Conservation (phyloP, 2,797 vertebrate genomes). For the Pseudopleuronectes americanus region DNA sequence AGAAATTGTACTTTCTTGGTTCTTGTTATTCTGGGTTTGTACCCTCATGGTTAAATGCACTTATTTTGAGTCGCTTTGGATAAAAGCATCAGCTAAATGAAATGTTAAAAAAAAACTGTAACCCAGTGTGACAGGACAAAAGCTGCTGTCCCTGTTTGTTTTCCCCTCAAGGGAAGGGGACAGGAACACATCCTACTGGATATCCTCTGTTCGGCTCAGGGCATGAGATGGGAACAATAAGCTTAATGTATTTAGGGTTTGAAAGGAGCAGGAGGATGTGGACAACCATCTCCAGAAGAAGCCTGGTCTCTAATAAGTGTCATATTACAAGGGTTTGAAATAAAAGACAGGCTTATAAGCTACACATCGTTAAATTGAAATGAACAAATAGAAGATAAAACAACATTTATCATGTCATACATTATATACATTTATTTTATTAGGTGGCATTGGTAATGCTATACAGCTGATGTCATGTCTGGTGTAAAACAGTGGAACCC, state of each 20-base stretch:
- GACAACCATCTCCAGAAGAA: constrained; percentile 29
- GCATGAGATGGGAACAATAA: constrained; percentile 63
- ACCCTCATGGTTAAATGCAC: no score
- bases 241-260: constrained; percentile 24
- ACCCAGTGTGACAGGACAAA: constrained; percentile 60
- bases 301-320: constrained; percentile 11
- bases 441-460: constrained; percentile 2
- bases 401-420: background rate
- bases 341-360: constrained; percentile 11
- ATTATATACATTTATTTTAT: background rate
- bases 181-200: constrained; percentile 77
- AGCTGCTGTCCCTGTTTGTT: constrained; percentile 69
- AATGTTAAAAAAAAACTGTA: constrained; percentile 9
- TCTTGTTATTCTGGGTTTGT: no score
- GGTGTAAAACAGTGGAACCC: background rate
- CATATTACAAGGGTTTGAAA: constrained; percentile 12
- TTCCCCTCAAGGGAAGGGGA: constrained; percentile 60
- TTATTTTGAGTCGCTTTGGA: no score
- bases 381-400: constrained; percentile 18
- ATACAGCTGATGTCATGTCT: constrained; percentile 9
- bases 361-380: constrained; percentile 9
- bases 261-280: constrained; percentile 27
- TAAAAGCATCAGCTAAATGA: no score
- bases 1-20: no score
- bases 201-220: constrained; percentile 74